Conservation (phyloP, 1,140 invertebrate genomes). For the Bathynomus jamesi region DNA sequence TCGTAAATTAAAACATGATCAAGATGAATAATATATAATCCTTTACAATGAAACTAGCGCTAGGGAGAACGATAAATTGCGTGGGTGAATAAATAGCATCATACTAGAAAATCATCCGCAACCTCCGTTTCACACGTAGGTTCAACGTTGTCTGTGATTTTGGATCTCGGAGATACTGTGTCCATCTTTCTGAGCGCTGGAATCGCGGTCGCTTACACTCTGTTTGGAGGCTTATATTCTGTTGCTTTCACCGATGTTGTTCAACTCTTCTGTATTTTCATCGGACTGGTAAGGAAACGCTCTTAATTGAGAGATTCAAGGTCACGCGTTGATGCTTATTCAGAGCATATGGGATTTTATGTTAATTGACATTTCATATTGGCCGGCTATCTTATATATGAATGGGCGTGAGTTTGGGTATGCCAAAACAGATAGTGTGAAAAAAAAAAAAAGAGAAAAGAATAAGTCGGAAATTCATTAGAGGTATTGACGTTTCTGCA, state of each 20-base stretch:
- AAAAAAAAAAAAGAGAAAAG: neutral
- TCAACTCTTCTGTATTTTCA: conserved; percentile 96
- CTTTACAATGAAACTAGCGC: no score
- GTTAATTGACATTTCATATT: neutral
- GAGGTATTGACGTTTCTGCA: neutral
- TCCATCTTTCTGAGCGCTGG: conserved; percentile 83
- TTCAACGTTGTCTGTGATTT: conserved; percentile 82
- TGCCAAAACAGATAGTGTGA: neutral
- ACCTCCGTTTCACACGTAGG: conserved; percentile 13
- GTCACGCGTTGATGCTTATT: neutral
- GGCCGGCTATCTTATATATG: neutral
- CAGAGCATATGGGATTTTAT: neutral
- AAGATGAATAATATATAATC: no score
- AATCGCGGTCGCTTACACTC: conserved; percentile 94
- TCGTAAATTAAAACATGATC: no score
- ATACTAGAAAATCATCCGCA: no score
- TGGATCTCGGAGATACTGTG: conserved; percentile 87
- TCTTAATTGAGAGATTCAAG: neutral
- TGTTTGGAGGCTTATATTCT: conserved; percentile 94
- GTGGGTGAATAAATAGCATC: no score
- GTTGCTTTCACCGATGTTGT: conserved; percentile 99
- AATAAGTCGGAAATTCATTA: no score
- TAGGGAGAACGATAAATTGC: no score
- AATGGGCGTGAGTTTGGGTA: neutral
- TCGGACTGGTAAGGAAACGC: conserved; percentile 67